These are phyloP conservation scores for Neoniphon sammara DNA, from an alignment of 2,797 vertebrate species.

Conservation along the genomic window DNA sequence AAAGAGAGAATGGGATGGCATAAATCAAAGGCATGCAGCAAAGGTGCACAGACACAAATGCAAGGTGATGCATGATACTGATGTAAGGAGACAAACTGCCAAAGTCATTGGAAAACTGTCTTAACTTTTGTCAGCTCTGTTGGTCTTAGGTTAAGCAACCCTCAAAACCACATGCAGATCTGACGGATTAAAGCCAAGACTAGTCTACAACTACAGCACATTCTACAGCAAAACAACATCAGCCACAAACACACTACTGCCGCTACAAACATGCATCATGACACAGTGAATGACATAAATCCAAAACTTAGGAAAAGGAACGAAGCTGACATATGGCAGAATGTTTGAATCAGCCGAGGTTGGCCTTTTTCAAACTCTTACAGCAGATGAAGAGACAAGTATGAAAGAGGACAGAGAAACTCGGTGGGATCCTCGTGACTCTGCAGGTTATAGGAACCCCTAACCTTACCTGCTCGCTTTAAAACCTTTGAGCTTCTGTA, in stretches of 20 bases:
- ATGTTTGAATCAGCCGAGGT: neutral
- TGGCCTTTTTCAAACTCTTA: slow-evolving; percentile 6
- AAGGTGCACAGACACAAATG: slow-evolving; percentile 73
- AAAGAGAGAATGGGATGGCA: slow-evolving; percentile 90
- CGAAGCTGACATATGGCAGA: neutral
- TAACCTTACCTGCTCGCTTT: slow-evolving; percentile 92
- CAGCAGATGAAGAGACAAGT: neutral
- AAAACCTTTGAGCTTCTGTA: slow-evolving; percentile 99
- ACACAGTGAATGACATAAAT: slow-evolving; percentile 22
- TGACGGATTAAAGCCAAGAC: slow-evolving; percentile 1
- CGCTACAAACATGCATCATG: slow-evolving; percentile 49
- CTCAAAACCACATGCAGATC: slow-evolving; percentile 9
- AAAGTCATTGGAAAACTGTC: slow-evolving; percentile 21
- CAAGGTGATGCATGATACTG: slow-evolving; percentile 59
- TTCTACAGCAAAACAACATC: slow-evolving; percentile 12
- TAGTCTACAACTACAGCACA: slow-evolving; percentile 22
- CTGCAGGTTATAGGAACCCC: neutral
- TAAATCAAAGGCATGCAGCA: slow-evolving; percentile 87
- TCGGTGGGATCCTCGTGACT: neutral
- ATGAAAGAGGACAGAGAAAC: slow-evolving; percentile 10
- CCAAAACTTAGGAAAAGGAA: slow-evolving; percentile 4
- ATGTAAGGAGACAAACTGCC: slow-evolving; percentile 23
- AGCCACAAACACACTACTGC: neutral
- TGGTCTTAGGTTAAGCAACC: slow-evolving; percentile 32
- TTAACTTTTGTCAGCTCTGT: slow-evolving; percentile 25